Evolutionary conservation across 2,797 vertebrate species (phyloP).

Genomic region (Gouania willdenowi): DNA sequence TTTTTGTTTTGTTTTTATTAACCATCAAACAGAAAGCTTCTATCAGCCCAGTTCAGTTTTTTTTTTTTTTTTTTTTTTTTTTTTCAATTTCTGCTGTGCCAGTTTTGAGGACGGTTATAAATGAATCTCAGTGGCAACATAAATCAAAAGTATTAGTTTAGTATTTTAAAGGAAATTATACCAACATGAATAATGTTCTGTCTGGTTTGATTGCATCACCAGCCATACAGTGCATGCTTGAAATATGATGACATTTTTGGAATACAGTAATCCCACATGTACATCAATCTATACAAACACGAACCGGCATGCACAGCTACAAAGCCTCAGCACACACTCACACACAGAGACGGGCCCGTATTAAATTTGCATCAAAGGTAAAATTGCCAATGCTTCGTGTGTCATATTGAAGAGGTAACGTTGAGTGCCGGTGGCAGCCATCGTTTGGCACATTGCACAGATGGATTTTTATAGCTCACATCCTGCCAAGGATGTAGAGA

Average conservation of each 20-base stretch:
- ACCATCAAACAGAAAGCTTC: constrained; percentile 37
- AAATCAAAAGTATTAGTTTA: constrained; percentile 77
- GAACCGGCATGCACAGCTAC: background rate
- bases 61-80: too few relatives aligned
- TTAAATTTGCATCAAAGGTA: constrained; percentile 38
- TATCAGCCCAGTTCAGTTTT: constrained; percentile 35
- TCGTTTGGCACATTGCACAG: constrained; percentile 19
- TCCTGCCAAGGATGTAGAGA: constrained; percentile 4
- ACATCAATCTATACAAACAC: background rate
- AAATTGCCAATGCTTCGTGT: constrained; percentile 26
- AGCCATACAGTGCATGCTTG: constrained; percentile 28
- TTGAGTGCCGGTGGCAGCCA: constrained; percentile 3
- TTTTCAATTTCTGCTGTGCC: constrained; percentile 43
- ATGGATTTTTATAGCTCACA: constrained; percentile 24
- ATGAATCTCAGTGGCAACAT: constrained; percentile 65
- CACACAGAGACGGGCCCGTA: constrained; percentile 10
- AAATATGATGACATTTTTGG: constrained; percentile 27
- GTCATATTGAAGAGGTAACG: constrained; percentile 42
- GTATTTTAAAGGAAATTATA: constrained; percentile 66
- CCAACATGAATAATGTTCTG: constrained; percentile 45
- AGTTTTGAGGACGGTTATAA: constrained; percentile 55
- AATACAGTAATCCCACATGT: constrained; percentile 3
- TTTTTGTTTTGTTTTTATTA: too few relatives aligned
- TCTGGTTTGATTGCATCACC: constrained; percentile 37
- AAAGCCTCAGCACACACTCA: background rate